These are phyloP conservation scores for Archocentrus centrarchus DNA, from an alignment of 2,113 vertebrate species.

Conservation along the genomic window DNA sequence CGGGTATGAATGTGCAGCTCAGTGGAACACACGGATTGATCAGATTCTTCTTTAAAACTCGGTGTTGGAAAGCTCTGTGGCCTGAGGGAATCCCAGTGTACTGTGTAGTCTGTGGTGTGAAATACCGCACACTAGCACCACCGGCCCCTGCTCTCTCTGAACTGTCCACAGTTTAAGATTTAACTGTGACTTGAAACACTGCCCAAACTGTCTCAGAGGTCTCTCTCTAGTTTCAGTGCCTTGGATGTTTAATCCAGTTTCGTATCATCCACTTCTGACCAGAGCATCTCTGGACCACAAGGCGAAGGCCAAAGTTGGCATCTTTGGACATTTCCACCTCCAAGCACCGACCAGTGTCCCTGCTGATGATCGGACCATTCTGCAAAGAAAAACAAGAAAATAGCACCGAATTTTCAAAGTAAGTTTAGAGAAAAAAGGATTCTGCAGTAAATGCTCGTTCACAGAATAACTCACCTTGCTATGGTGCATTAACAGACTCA, in stretches of 20 bases:
- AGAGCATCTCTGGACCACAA: constrained; percentile 95
- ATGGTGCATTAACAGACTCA: too few species aligned
- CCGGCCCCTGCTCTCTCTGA: constrained; percentile 25
- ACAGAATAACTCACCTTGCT: too few species aligned
- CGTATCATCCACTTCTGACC: constrained; percentile 99
- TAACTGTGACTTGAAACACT: constrained; percentile 29
- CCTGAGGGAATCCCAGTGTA: constrained; percentile 47
- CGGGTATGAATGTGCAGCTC: constrained; percentile 32
- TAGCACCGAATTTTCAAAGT: not conserved
- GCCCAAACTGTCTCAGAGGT: constrained; percentile 39
- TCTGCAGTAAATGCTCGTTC: too few species aligned
- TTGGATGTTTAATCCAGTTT: constrained; percentile 93
- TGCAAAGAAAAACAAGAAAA: constrained; percentile 56
- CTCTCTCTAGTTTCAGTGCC: constrained; percentile 82
- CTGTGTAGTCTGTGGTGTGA: constrained; percentile 41
- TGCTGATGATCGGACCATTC: constrained; percentile 97
- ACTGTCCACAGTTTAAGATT: constrained; percentile 41
- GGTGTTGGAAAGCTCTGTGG: constrained; percentile 44
- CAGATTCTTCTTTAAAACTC: constrained; percentile 62
- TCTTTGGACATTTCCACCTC: constrained; percentile 98
- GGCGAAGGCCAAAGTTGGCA: constrained; percentile 94
- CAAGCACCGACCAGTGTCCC: constrained; percentile 94
- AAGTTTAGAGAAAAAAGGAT: not conserved
- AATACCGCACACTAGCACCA: constrained; percentile 38
- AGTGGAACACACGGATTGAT: constrained; percentile 50